Conservation (phyloP, 2,888 invertebrate genomes). For the Noctua pronuba region DNA sequence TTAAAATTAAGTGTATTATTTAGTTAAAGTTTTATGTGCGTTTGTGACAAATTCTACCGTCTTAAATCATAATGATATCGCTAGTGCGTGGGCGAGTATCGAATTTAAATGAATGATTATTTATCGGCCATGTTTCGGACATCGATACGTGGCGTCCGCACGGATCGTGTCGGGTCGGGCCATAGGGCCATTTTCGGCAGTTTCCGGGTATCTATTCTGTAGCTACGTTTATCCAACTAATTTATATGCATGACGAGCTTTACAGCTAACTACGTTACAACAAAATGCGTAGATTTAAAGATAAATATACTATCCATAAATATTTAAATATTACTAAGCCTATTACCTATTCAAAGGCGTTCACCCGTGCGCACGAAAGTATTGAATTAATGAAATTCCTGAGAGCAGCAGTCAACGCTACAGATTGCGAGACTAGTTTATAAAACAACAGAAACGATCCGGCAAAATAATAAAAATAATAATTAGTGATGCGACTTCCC, state of each 20-base stretch:
- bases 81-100: constrained; percentile 82
- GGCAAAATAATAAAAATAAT: constrained; percentile 74
- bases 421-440: constrained; percentile 51
- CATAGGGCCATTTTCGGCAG: constrained; percentile 80
- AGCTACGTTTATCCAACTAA: constrained; percentile 68
- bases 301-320: constrained; percentile 60
- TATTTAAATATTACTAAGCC: constrained; percentile 47
- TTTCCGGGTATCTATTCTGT: constrained; percentile 81
- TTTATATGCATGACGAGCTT: constrained; percentile 78
- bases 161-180: constrained; percentile 68
- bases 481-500: constrained; percentile 80
- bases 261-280: constrained; percentile 72
- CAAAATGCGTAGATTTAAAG: constrained; percentile 68
- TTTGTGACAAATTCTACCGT: constrained; percentile 70
- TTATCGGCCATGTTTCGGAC: constrained; percentile 82
- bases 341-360: constrained; percentile 46
- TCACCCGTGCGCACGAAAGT: constrained; percentile 46
- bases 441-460: constrained; percentile 53
- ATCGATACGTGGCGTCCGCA: constrained; percentile 77
- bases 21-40: constrained; percentile 60
- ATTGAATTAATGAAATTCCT: constrained; percentile 54
- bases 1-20: constrained; percentile 60
- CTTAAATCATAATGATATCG: constrained; percentile 81
- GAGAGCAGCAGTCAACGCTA: constrained; percentile 38
- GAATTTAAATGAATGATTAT: constrained; percentile 87